Conservation (phyloP, 1,140 invertebrate species). For the Diorhabda elongata region DNA sequence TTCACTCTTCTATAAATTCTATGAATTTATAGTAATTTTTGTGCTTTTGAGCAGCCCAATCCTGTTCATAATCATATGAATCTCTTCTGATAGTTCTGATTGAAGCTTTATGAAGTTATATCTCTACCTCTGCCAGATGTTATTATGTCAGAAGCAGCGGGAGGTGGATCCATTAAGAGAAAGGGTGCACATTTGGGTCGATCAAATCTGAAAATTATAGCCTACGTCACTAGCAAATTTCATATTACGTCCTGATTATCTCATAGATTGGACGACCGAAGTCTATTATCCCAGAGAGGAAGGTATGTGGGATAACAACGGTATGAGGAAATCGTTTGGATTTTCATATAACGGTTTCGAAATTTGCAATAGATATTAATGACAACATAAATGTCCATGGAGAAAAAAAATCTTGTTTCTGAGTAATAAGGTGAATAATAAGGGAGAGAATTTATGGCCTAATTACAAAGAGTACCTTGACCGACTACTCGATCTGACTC, state of each 20-base stretch:
- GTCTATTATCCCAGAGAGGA: neutral
- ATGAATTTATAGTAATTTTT: too few species aligned
- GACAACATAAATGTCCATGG: too few species aligned
- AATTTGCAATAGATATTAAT: too few species aligned
- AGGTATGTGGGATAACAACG: neutral
- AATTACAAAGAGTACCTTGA: too few species aligned
- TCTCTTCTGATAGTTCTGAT: neutral
- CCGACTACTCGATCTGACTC: too few species aligned
- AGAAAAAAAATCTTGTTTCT: too few species aligned
- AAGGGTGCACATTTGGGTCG: conserved; percentile 1
- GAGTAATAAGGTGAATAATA: too few species aligned
- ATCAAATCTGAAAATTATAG: conserved; percentile 1
- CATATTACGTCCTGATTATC: neutral
- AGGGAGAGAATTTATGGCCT: too few species aligned
- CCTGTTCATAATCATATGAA: too few species aligned
- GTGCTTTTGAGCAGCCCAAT: too few species aligned
- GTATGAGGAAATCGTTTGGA: neutral
- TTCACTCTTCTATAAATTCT: too few species aligned
- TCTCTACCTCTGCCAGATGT: neutral
- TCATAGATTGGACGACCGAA: neutral
- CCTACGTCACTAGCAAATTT: neutral
- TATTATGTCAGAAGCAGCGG: neutral
- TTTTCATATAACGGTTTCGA: neutral
- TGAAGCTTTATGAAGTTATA: neutral
- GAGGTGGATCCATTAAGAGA: neutral